phyloP scores from a whole-genome alignment of 1,140 invertebrate genomes.

The Propsilocerus akamusi region DNA sequence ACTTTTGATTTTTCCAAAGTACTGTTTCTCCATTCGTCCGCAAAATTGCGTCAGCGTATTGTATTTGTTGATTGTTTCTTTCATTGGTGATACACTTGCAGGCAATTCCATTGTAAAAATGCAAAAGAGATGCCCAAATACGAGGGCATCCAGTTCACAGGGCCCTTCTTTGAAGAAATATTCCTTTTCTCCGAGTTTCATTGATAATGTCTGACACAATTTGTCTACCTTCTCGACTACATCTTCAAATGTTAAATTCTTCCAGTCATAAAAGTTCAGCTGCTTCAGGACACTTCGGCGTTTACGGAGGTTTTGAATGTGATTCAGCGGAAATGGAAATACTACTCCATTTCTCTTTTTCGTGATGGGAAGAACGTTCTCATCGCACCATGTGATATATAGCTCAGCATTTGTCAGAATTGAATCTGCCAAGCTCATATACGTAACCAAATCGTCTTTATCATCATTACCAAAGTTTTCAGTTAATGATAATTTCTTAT shows the following conservation, averaged over 20 bases:
- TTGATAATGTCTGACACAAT: constrained; percentile 69
- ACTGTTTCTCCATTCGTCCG: constrained; percentile 54
- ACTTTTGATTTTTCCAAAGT: constrained; percentile 31
- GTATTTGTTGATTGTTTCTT: constrained; percentile 48
- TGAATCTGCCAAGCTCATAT: constrained; percentile 75
- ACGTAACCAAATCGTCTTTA: constrained; percentile 84
- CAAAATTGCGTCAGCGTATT: constrained; percentile 55
- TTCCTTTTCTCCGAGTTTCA: constrained; percentile 54
- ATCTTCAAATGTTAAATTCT: constrained; percentile 55
- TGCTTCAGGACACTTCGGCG: constrained; percentile 46
- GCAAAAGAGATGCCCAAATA: constrained; percentile 91
- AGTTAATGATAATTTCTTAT: constrained; percentile 62
- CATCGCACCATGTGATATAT: constrained; percentile 75
- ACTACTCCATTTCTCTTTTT: constrained; percentile 68
- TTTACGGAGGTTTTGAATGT: constrained; percentile 65
- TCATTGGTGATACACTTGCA: constrained; percentile 38
- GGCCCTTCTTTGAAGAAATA: constrained; percentile 76
- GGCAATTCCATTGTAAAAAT: constrained; percentile 74
- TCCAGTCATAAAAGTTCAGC: constrained; percentile 60
- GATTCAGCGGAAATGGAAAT: constrained; percentile 84
- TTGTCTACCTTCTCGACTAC: constrained; percentile 55
- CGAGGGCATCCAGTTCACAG: constrained; percentile 87
- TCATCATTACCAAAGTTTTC: constrained; percentile 47
- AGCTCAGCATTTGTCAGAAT: constrained; percentile 74
- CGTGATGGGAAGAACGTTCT: constrained; percentile 63